Base-by-base conservation (phyloP, 2,113 vertebrate genomes). In the Echinops telfairi region DNA sequence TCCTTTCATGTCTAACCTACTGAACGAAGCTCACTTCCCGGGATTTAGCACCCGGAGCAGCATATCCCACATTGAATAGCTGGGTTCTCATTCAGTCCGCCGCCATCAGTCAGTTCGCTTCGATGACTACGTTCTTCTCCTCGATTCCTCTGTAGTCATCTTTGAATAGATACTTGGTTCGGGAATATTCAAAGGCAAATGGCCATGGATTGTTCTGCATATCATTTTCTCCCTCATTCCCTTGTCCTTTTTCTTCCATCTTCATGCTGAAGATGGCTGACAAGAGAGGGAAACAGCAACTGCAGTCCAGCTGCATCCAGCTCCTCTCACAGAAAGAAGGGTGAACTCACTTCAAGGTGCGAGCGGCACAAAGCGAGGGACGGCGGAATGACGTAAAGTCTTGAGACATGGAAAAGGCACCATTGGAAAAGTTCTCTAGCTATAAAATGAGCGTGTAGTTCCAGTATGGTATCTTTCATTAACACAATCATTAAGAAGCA, bases 161-260 rank as follows among this genome's bases (percentile, higher is more conserved):
- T 77, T 64, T 76, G 76, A 66, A 82, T 36, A 62, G 70, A 62
- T 15, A 68, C 36, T 76, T 29, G 88, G 73, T 11, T 20, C 33
- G 66, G 62, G 23, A 83, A 77, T 86, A 86, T 89, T 70, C 29
- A 91, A 31, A 93, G 36, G 20, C 62, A 75, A 14, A 27, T 89
- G 40, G 22, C 25, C 47, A 23, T 17, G 22, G 23, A 47, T 83
- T 29, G 22, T 8, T 58, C 40, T 47, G 53, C 27, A 23, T 83
- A 27, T 90, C 27, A 83, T 25, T n/a, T 22, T 70, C 58, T 60
- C 47, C 71, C 33, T 89, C 66, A 73, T 58, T 53, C 62, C 19
- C 29, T 84, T 53, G 10, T 64, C n/a, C 40, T 36, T 2, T 91
- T 12, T 53, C 16, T 3, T 25, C 29, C 90, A 90, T 79, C 20